phyloP scores from a whole-genome alignment of 2,888 invertebrate species.

The Metacarcinus magister region DNA sequence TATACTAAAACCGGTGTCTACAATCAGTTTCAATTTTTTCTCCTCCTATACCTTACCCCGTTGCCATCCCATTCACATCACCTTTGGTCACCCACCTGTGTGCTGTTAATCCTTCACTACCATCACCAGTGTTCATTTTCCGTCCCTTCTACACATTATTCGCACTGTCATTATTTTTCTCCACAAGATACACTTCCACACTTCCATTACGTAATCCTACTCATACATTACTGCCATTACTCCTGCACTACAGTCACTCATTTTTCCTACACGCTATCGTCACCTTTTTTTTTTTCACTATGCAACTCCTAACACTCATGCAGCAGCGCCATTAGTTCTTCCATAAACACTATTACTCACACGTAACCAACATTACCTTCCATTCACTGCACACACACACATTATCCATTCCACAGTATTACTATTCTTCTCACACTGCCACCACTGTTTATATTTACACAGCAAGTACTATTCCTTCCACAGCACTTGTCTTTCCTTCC shows the following conservation, averaged over 20 bases:
- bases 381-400: background rate
- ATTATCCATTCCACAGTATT: no score
- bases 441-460: background rate
- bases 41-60: no score
- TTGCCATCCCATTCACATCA: no score
- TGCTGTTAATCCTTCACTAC: background rate
- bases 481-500: background rate
- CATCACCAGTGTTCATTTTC: background rate
- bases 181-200: background rate
- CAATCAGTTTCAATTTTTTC: no score
- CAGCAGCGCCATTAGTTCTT: background rate
- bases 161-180: background rate
- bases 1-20: no score
- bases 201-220: background rate
- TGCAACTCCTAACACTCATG: background rate
- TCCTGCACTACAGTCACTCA: background rate
- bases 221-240: background rate
- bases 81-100: background rate
- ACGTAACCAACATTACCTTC: no score
- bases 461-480: background rate
- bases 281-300: background rate
- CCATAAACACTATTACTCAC: background rate
- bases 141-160: no score
- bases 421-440: background rate
- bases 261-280: background rate